Base-by-base conservation (phyloP, 2,797 vertebrate genomes). In the Platyrinchus mystaceus region DNA sequence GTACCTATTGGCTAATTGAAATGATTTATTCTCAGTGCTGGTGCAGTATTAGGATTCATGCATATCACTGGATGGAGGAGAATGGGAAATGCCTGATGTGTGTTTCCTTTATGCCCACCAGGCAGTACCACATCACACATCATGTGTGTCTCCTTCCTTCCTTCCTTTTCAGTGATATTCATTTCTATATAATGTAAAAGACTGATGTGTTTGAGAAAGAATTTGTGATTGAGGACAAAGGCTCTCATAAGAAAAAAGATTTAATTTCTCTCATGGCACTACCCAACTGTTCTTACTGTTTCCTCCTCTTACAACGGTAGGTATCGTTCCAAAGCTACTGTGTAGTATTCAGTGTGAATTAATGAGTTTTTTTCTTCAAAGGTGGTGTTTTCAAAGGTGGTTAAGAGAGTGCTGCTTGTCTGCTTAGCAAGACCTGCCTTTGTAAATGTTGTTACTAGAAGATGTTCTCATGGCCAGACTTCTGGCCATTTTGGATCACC, bases 31-130 rank as follows among this genome's bases (percentile, higher is more conserved):
- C 74, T 90, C 56, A 41, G 90, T 86, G 84, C 59, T 92, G 52
- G 87, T 85, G 63, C 34, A 63, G 43, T 60, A 23, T 90, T 79
- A 84, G 19, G 5, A 50, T 59, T 75, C 43, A 49, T 93, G 79
- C 22, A 50, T 96, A 95, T 96, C 95, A 93, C 76, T 94, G 88
- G 53, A 75, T 56, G 62, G 62, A 84, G 82, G 86, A 88, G 79
- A 95, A 94, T 49, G 89, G 62, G 94, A 95, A 95, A 92, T 75
- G n/a, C 92, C 55, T 95, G 95, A 89, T 97, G 77, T 94, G 91
- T 94, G 60, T 58, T 91, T 84, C 44, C 49, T 86, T 96, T 86
- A 68, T 59, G 91, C 86, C 90, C 41, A 10, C 8, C 0, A 9
- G 81, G 90, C 63, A 75, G n/a, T 43, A 53, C 32, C 49, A 39